Evolutionary conservation across 2,888 invertebrate species (phyloP).

Genomic region (Tiphia femorata): DNA sequence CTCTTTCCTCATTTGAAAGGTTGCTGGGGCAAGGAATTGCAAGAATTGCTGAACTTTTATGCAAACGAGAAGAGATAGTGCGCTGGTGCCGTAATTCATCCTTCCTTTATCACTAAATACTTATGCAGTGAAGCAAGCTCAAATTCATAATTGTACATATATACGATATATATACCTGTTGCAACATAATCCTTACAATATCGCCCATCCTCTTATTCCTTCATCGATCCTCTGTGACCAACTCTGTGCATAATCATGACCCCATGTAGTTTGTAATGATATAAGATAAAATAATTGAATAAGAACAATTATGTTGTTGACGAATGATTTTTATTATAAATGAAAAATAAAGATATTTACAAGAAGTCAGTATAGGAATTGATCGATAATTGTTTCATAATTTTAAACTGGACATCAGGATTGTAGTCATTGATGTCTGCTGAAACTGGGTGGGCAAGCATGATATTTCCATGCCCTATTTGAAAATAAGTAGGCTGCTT

Average conservation of each 20-base stretch:
- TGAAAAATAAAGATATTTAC: constrained; percentile 70
- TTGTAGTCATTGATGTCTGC: constrained; percentile 13
- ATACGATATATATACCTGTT: constrained; percentile 64
- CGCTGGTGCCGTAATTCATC: constrained; percentile 51
- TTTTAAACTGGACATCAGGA: constrained; percentile 24
- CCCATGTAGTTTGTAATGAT: constrained; percentile 58
- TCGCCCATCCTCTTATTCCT: constrained; percentile 51
- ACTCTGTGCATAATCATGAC: constrained; percentile 69
- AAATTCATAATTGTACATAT: constrained; percentile 69
- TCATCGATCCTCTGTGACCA: constrained; percentile 60
- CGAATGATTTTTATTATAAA: constrained; percentile 70
- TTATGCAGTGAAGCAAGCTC: constrained; percentile 65
- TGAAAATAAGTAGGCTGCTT: constrained; percentile 29
- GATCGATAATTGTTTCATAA: constrained; percentile 37
- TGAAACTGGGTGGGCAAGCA: constrained; percentile 11
- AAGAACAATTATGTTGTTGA: constrained; percentile 70
- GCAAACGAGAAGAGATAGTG: constrained; percentile 32
- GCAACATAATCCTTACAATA: constrained; percentile 60
- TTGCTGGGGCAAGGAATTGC: constrained; percentile 36
- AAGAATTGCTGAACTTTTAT: constrained; percentile 22
- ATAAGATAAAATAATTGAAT: constrained; percentile 65
- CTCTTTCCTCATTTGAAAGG: constrained; percentile 31
- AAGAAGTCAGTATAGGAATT: constrained; percentile 62
- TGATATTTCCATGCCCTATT: constrained; percentile 13
- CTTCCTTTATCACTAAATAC: constrained; percentile 61